These are phyloP conservation scores for Rostratula benghalensis DNA, from an alignment of 2,113 vertebrate species.

Conservation along the genomic window DNA sequence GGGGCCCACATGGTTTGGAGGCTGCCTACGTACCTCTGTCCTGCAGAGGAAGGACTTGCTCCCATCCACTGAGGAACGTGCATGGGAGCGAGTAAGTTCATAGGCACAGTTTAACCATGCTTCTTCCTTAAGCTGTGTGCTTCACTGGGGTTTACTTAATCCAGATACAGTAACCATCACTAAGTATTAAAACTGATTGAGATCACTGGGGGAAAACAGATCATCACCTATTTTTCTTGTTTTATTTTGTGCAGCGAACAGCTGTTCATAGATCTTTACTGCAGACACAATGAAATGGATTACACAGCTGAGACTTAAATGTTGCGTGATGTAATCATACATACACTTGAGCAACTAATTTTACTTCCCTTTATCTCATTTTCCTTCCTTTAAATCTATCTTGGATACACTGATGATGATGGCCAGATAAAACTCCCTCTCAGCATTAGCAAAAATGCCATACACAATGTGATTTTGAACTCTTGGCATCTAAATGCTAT, in stretches of 20 bases:
- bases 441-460: background rate
- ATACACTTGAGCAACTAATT: background rate
- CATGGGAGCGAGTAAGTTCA: background rate
- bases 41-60: background rate
- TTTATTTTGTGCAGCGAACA: background rate
- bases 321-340: background rate
- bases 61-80: background rate
- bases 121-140: background rate
- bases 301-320: background rate
- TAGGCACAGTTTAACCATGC: background rate
- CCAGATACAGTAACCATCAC: background rate
- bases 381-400: background rate
- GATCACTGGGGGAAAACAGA: background rate
- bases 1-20: background rate
- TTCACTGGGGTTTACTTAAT: background rate
- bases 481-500: background rate
- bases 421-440: background rate
- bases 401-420: background rate
- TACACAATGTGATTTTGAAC: background rate
- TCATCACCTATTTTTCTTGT: background rate
- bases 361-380: background rate
- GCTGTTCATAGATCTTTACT: background rate
- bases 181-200: background rate
- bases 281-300: background rate
- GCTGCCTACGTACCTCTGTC: background rate